Conservation (phyloP, 1,140 invertebrate genomes). For the Meloidogyne chitwoodi region DNA sequence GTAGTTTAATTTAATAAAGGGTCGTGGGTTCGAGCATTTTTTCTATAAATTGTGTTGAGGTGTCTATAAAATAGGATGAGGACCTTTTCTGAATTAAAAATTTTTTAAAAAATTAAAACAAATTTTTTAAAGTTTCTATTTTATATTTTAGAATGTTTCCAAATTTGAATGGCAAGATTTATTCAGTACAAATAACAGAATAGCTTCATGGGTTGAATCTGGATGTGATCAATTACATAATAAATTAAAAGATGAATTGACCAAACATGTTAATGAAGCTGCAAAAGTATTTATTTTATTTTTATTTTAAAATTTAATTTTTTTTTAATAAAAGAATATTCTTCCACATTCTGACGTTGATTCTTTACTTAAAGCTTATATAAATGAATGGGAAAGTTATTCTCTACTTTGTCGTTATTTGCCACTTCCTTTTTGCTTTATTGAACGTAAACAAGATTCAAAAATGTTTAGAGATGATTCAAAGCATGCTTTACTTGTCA, state of each 20-base stretch:
- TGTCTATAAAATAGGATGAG: too few species aligned
- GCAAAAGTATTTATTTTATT: constrained; percentile 14
- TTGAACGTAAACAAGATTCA: constrained; percentile 24
- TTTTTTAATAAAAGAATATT: constrained; percentile 28
- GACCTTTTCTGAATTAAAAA: too few species aligned
- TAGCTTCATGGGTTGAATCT: constrained; percentile 38
- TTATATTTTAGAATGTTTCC: constrained; percentile 38
- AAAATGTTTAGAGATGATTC: constrained; percentile 10
- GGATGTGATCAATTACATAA: constrained; percentile 19
- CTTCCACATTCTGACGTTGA: constrained; percentile 32
- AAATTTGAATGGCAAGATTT: constrained; percentile 49
- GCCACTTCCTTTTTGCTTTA: constrained; percentile 40
- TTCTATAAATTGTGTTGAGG: too few species aligned
- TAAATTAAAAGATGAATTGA: constrained; percentile 34
- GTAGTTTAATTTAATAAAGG: too few species aligned
- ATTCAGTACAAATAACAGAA: constrained; percentile 44
- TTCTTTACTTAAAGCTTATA: constrained; percentile 31
- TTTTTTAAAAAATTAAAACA: too few species aligned
- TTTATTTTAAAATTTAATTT: background rate
- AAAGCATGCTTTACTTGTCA: background rate
- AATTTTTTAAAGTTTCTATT: background rate
- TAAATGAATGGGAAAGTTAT: constrained; percentile 43
- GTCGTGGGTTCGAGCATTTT: too few species aligned
- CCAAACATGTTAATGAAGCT: constrained; percentile 32
- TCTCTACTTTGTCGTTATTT: constrained; percentile 29